Evolutionary conservation across 1,140 invertebrate genomes (phyloP).

Genomic region (Cylas formicarius): DNA sequence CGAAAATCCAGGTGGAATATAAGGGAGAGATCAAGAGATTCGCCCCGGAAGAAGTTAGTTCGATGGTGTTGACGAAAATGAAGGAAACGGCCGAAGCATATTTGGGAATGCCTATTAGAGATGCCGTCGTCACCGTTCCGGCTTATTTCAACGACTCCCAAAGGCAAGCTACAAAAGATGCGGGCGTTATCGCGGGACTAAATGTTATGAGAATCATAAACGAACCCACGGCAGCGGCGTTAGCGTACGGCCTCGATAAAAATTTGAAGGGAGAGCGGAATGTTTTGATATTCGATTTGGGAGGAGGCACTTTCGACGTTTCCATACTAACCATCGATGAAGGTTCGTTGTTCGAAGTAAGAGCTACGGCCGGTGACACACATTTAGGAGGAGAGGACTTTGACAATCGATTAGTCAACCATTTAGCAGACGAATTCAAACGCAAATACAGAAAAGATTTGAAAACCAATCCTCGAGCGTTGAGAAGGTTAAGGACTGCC

Average conservation of each 20-base stretch:
- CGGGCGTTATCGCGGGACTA: slow-evolving; percentile 56
- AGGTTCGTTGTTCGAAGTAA: slow-evolving; percentile 58
- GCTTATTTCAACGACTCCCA: slow-evolving; percentile 58
- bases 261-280: slow-evolving; percentile 62
- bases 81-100: slow-evolving; percentile 52
- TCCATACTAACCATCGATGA: slow-evolving; percentile 67
- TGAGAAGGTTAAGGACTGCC: slow-evolving; percentile 65
- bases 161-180: slow-evolving; percentile 60
- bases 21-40: slow-evolving; percentile 52
- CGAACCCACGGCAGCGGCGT: slow-evolving; percentile 71
- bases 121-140: slow-evolving; percentile 39
- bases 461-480: slow-evolving; percentile 40
- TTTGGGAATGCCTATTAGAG: slow-evolving; percentile 36
- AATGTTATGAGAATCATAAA: slow-evolving; percentile 62
- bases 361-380: slow-evolving; percentile 55
- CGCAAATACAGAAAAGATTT: slow-evolving; percentile 46
- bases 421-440: slow-evolving; percentile 47
- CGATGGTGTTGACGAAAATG: slow-evolving; percentile 56
- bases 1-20: slow-evolving; percentile 64
- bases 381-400: slow-evolving; percentile 50
- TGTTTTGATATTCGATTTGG: slow-evolving; percentile 57
- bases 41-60: slow-evolving; percentile 48
- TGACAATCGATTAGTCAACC: slow-evolving; percentile 61
- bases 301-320: slow-evolving; percentile 64
- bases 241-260: slow-evolving; percentile 69